Percentiles rank a stretch among this genome's conserved stretches.
Conservation (phyloP, 2,113 vertebrate genomes). For the Leucosticte australis region DNA sequence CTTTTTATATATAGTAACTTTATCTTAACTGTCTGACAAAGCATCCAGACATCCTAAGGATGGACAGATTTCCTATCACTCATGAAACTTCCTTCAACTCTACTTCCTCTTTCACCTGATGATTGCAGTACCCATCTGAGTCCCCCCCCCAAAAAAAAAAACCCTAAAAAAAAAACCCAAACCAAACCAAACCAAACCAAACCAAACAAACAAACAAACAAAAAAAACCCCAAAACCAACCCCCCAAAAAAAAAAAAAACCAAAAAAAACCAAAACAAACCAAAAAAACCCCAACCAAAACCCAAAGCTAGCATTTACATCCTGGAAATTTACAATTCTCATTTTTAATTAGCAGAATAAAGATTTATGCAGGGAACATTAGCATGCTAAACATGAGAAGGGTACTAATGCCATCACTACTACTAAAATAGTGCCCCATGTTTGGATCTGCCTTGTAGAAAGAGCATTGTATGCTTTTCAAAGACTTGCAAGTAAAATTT, state of each 20-base stretch:
- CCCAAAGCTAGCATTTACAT: not conserved
- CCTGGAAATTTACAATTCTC: not conserved
- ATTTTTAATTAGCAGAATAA: not conserved
- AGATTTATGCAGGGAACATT: not conserved
- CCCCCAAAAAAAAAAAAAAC: not conserved
- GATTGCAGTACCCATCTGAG: not conserved
- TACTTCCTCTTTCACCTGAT: not conserved
- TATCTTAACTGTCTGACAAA: not conserved
- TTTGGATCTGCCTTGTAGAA: not conserved
- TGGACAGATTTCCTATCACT: not conserved
- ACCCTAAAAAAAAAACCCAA: too few relatives aligned
- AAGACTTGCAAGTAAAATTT: not conserved
- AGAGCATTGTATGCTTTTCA: not conserved
- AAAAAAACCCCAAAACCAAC: not conserved
- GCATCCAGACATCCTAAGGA: not conserved
- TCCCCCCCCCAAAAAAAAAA: not conserved
- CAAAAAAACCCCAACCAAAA: not conserved
- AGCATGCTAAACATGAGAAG: not conserved
- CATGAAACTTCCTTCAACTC: not conserved
- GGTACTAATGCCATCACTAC: not conserved
- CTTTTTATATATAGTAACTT: not conserved
- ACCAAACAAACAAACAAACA: not conserved
- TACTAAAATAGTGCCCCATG: not conserved
- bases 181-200: not conserved
- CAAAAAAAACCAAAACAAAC: not conserved